Percentiles rank a stretch among this genome's conserved stretches.
These are phyloP conservation scores for Aricia agestis DNA, from an alignment of 1,140 invertebrate species.

Conservation along the genomic window DNA sequence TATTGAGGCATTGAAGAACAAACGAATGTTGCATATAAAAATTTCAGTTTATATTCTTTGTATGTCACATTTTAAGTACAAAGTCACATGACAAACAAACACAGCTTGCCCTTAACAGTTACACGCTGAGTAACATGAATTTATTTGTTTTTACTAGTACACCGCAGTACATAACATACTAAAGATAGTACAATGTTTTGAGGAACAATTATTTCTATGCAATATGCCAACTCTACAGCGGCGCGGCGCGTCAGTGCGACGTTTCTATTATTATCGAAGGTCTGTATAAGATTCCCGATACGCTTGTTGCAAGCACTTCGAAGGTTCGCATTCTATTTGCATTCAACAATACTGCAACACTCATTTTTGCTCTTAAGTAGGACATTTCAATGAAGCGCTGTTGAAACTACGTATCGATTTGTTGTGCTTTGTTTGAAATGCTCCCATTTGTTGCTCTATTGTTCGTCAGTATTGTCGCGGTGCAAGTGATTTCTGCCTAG, in stretches of 20 bases:
- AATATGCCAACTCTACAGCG: not conserved
- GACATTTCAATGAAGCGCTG: constrained; percentile 48
- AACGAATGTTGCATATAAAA: no score
- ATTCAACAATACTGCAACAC: constrained; percentile 56
- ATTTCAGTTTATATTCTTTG: no score
- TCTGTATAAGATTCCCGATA: constrained; percentile 44
- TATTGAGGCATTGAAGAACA: no score
- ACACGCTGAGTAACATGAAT: no score
- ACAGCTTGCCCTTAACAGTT: no score
- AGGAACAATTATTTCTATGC: not conserved
- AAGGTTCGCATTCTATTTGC: constrained; percentile 62
- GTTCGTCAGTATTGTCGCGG: constrained; percentile 31
- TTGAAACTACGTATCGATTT: constrained; percentile 40
- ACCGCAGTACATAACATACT: no score
- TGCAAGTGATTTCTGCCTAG: constrained; percentile 23
- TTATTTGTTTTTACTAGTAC: no score
- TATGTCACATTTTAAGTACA: no score
- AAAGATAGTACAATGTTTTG: not conserved
- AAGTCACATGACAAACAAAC: no score
- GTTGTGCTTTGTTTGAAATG: constrained; percentile 41
- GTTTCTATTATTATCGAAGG: constrained; percentile 22
- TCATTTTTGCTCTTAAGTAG: constrained; percentile 64
- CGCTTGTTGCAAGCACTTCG: constrained; percentile 53
- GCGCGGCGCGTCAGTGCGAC: not conserved
- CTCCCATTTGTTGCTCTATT: constrained; percentile 35